These are phyloP conservation scores for Craseonycteris thonglongyai DNA, from an alignment of 2,113 vertebrate species.

Conservation along the genomic window DNA sequence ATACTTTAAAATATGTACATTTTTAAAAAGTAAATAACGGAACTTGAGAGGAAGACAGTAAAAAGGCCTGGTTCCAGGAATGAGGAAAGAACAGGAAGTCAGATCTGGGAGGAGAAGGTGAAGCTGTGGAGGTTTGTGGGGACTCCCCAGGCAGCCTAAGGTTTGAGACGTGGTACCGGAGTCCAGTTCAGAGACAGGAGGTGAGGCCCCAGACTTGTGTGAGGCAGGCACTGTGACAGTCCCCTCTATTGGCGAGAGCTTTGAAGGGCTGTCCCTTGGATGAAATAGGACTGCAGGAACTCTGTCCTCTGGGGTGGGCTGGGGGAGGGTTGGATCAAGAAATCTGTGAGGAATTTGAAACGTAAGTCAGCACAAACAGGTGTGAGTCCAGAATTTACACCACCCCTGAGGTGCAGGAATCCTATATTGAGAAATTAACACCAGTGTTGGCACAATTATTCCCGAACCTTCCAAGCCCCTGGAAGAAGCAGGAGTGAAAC, in stretches of 20 bases:
- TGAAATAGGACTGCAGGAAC: neutral
- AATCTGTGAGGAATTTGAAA: conserved; percentile 16
- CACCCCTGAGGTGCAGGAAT: neutral
- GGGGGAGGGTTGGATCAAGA: neutral
- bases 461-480: neutral
- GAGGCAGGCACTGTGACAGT: neutral
- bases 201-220: neutral
- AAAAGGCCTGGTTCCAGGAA: neutral
- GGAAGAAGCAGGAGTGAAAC: conserved; percentile 19
- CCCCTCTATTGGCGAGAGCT: neutral
- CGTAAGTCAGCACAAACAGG: neutral
- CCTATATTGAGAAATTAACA: conserved; percentile 34
- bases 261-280: neutral
- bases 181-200: neutral
- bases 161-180: neutral
- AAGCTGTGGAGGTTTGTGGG: neutral
- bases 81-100: neutral
- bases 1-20: neutral
- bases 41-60: neutral
- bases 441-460: neutral
- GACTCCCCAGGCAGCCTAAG: neutral
- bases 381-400: conserved; percentile 24
- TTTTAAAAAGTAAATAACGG: neutral
- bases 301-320: neutral
- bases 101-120: neutral